Percentiles rank a stretch among this genome's conserved stretches.
phyloP scores from a whole-genome alignment of 2,888 invertebrate genomes.

The Apamea crenata region DNA sequence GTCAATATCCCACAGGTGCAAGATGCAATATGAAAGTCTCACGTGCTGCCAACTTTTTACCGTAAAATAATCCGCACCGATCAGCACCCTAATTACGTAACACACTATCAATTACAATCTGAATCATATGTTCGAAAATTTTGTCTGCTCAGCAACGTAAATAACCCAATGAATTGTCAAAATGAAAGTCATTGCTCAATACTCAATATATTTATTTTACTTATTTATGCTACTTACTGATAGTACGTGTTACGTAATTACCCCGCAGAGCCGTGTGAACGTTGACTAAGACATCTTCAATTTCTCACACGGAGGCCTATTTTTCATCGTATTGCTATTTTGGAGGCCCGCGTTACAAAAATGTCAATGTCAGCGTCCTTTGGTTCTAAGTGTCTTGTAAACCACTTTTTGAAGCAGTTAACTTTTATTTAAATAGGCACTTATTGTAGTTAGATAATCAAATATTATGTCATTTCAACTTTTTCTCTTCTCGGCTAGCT shows the following conservation, averaged over 20 bases:
- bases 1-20: background rate
- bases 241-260: too few species aligned
- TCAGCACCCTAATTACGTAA: background rate
- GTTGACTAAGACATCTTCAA: background rate
- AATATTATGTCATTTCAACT: constrained; percentile 21
- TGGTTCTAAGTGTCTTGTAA: background rate
- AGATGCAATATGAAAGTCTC: background rate
- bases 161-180: too few species aligned
- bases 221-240: too few species aligned
- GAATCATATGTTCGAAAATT: too few species aligned
- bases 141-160: too few species aligned
- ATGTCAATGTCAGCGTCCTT: constrained; percentile 1
- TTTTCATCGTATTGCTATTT: constrained; percentile 5
- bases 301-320: constrained; percentile 1
- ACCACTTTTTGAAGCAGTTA: background rate
- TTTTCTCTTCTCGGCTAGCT: constrained; percentile 34
- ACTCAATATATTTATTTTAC: too few species aligned
- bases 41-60: background rate
- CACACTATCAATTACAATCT: too few species aligned
- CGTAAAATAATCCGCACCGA: background rate
- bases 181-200: too few species aligned
- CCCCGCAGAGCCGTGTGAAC: background rate
- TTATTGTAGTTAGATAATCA: constrained; percentile 15
- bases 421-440: constrained; percentile 4
- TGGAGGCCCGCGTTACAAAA: background rate